These are phyloP conservation scores for Phyllotreta cruciferae DNA, from an alignment of 2,888 invertebrate genomes.

Conservation along the genomic window DNA sequence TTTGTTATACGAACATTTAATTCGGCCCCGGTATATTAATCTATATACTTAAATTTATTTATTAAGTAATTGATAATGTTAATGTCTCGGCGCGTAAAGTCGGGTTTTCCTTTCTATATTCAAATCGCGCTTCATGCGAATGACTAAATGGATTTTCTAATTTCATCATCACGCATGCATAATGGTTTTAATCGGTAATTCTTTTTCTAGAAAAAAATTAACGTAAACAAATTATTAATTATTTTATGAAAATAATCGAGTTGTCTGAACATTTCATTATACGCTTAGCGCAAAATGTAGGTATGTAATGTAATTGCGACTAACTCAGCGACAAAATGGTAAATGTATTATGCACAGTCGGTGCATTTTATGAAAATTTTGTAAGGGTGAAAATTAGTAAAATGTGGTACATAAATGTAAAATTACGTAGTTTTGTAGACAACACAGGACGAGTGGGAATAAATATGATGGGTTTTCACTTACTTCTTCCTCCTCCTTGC, in stretches of 20 bases:
- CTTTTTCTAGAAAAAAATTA: constrained; percentile 38
- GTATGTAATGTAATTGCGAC: no score
- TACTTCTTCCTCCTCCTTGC: constrained; percentile 56
- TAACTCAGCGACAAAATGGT: no score
- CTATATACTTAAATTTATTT: constrained; percentile 22
- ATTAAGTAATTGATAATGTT: constrained; percentile 21
- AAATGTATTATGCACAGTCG: no score
- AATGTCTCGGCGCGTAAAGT: constrained; percentile 17
- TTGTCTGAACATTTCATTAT: constrained; percentile 6
- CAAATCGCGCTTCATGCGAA: constrained; percentile 21
- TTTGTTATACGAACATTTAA: constrained; percentile 7
- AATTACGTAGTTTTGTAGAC: not conserved
- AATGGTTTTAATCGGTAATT: constrained; percentile 35
- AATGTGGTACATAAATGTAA: not conserved
- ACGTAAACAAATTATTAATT: constrained; percentile 39
- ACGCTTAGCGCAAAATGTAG: no score
- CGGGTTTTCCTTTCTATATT: constrained; percentile 29
- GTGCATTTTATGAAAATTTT: no score
- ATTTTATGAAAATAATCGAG: constrained; percentile 25
- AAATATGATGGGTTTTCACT: constrained; percentile 34
- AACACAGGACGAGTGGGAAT: no score
- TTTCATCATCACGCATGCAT: constrained; percentile 40
- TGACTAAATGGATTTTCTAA: constrained; percentile 40
- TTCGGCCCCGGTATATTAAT: constrained; percentile 16
- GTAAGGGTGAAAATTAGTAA: no score